Evolutionary conservation across 2,888 invertebrate genomes (phyloP), one percentile per base, ranked within the genome.

Genomic region (Machimus atricapillus): DNA sequence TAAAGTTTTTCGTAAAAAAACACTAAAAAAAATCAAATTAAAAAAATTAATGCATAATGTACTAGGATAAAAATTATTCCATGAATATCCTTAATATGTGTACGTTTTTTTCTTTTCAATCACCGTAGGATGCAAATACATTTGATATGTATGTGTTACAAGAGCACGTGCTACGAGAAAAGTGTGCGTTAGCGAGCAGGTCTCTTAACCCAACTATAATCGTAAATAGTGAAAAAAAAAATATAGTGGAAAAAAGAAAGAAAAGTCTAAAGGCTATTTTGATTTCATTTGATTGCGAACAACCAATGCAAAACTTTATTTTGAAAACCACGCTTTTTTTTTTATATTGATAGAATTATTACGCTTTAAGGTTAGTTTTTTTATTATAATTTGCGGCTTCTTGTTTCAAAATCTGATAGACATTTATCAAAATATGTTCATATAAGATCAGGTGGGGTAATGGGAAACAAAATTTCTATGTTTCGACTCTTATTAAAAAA

Each of bases 1-100:
- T 40, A 82, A 34, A 40, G 46, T 85, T 85, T 73, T 66, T 66
- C 74, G 85, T 74, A 85, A 85, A 85, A 85, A 85, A 74, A n/a
- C 27, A n/a, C n/a, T n/a, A 85, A 85, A 85, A n/a, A 85, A 85
- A 23, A 19, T 19, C 43, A 85, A 23, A 19, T 40, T n/a, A 85
- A 73, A 85, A 85, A 74, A 85, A 85, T 46, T 46, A n/a, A 85
- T 27, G 16, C 46, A 74, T 74, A 37, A 66, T 43, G n/a, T 74
- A 73, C 27, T 74, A 85, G 52, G 12, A 16, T 85, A 74, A 74
- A 58, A 34, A 37, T 74, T 66, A 82, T 37, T 82, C 82, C 82
- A 82, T 58, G 37, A 66, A 82, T 82, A 82, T 82, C 82, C 58
- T 56, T 66, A 34, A 66, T 82, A 66, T 82, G 66, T 82, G 82